Percentiles rank a stretch among this genome's conserved stretches.
Conservation (phyloP, 2,888 invertebrate species). For the Digitonthophagus gazella region DNA sequence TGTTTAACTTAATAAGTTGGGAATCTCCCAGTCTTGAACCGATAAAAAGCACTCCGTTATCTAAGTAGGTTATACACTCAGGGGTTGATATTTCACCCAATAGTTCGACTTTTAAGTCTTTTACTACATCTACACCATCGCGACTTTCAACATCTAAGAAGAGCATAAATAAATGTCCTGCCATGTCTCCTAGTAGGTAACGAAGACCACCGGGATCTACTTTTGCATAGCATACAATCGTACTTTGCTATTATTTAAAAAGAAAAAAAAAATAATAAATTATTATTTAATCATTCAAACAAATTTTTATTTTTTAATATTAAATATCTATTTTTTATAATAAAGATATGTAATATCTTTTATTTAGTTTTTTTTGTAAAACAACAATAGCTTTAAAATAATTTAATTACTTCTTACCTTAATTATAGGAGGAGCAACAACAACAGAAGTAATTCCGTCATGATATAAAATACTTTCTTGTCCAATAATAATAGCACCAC, state of each 20-base stretch:
- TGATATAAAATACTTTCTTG: slow-evolving; percentile 97
- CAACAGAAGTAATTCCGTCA: slow-evolving; percentile 85
- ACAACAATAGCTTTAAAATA: neutral
- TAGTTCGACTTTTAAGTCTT: slow-evolving; percentile 90
- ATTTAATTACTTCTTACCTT: slow-evolving; percentile 61
- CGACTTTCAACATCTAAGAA: slow-evolving; percentile 82
- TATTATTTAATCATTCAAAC: too few species aligned
- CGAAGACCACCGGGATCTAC: slow-evolving; percentile 89
- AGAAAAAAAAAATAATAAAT: neutral
- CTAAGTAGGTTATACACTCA: slow-evolving; percentile 95
- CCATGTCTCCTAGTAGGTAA: slow-evolving; percentile 91
- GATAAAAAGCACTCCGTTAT: slow-evolving; percentile 96
- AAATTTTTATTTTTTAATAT: too few species aligned
- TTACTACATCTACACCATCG: slow-evolving; percentile 75
- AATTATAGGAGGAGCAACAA: slow-evolving; percentile 91
- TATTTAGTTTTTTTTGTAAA: too few species aligned
- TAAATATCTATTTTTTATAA: too few species aligned
- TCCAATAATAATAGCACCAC: slow-evolving; percentile 94
- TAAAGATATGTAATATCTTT: too few species aligned
- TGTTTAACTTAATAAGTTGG: slow-evolving; percentile 86
- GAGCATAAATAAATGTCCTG: slow-evolving; percentile 93
- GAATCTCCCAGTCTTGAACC: slow-evolving; percentile 97
- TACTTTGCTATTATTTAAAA: slow-evolving; percentile 74
- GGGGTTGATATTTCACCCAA: slow-evolving; percentile 91
- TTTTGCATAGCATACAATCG: slow-evolving; percentile 91